These are phyloP conservation scores for Syngnathus floridae DNA, from an alignment of 2,113 vertebrate genomes.

Conservation along the genomic window DNA sequence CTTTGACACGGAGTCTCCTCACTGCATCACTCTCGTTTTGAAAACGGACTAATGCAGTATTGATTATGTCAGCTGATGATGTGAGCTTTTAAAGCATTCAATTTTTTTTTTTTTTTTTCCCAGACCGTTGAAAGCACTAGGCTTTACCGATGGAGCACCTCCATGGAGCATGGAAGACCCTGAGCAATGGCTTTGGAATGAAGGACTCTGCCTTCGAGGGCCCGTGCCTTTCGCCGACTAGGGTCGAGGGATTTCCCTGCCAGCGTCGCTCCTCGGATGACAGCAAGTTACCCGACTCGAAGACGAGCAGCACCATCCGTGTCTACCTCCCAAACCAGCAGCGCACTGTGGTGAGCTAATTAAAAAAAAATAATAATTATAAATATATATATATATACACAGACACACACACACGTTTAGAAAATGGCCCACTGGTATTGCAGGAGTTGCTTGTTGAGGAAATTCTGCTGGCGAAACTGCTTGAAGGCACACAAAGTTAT, in stretches of 20 bases:
- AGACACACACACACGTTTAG: no score
- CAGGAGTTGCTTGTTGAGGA: background rate
- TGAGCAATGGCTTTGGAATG: slow-evolving; percentile 91
- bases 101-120: background rate
- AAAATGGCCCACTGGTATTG: background rate
- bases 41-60: slow-evolving; percentile 20
- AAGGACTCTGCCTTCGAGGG: slow-evolving; percentile 88
- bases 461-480: background rate
- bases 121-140: slow-evolving; percentile 54
- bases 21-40: background rate
- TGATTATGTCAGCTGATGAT: slow-evolving; percentile 15
- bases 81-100: slow-evolving; percentile 13
- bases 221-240: slow-evolving; percentile 84
- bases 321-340: slow-evolving; percentile 98
- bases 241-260: slow-evolving; percentile 83
- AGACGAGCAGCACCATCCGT: slow-evolving; percentile 89
- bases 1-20: background rate
- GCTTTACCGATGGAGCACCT: slow-evolving; percentile 86
- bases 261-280: slow-evolving; percentile 89
- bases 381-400: no score
- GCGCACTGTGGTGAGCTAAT: slow-evolving; percentile 85
- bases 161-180: slow-evolving; percentile 89
- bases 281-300: slow-evolving; percentile 83
- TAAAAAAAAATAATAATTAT: no score
- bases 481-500: background rate